Evolutionary conservation across 2,888 invertebrate genomes (phyloP), one percentile per base, ranked within the genome.

Genomic region (Drosophila dives): DNA sequence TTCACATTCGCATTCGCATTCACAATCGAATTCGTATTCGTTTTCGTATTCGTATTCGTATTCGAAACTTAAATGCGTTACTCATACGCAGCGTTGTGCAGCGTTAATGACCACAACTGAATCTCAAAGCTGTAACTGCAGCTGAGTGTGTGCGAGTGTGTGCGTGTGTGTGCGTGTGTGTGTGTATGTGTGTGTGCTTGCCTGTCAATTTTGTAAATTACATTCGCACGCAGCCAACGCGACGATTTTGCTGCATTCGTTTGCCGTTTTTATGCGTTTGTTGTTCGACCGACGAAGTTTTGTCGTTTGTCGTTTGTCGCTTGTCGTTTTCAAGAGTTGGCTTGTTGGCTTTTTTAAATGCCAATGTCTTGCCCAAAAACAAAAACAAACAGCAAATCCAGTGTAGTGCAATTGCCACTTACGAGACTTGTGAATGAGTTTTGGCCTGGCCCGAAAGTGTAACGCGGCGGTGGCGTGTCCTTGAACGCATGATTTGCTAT

Each of bases 351-450:
- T 34, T 54, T 81, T 81, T 89, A 90, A 89, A 89, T 89, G 89
- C 89, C 89, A 89, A 89, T 89, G 89, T 83, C 87, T 89, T 80
- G 78, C 82, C 86, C 83, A 85, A 87, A 89, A 86, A 49, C 66
- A 77, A 48, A 48, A 8, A n/a, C 32, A 54, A 12, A 29, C 29
- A 29, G 29, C 5, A 29, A 29, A 29, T 29, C 29, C 29, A 29
- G 29, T 54, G 36, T 20, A 38, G 32, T 68, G 70, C 76, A 61
- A 62, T 45, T 53, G 51, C 45, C 69, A 38, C 11, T 42, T 38
- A 38, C 55, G 33, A 42, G 61, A 65, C 59, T 85, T 85, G 85
- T 86, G 87, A 86, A 86, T 86, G 86, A 86, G 85, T 73, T 80
- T 77, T 68, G 59, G 66, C 60, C 74, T 7, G 69, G 65, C 80